phyloP scores from a whole-genome alignment of 1,140 invertebrate genomes.

The Hypsibius dujardini region DNA sequence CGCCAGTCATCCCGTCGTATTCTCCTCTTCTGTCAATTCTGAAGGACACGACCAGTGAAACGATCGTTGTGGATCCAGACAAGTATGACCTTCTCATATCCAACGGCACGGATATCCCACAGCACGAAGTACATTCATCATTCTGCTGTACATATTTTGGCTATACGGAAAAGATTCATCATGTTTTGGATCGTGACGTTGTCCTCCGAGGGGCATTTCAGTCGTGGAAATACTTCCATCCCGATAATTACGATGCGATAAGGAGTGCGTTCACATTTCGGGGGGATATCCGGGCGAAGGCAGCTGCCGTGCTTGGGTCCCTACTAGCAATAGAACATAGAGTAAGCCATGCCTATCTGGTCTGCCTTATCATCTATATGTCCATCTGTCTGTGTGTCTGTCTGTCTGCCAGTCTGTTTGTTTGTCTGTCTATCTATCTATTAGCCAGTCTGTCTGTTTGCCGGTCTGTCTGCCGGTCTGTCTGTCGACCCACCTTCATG shows the following conservation, averaged over 20 bases:
- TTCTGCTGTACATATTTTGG: conserved; percentile 1
- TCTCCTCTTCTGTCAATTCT: neutral
- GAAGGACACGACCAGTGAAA: neutral
- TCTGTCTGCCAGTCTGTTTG: too few relatives aligned
- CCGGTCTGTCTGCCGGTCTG: too few relatives aligned
- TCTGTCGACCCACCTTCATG: too few relatives aligned
- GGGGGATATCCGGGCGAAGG: neutral
- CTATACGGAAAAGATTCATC: neutral
- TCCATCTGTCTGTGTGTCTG: too few relatives aligned
- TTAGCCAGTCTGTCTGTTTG: too few relatives aligned
- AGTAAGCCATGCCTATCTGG: neutral
- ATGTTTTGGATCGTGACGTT: neutral
- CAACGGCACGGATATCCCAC: neutral
- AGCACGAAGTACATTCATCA: neutral
- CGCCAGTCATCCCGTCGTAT: neutral
- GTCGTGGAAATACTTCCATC: conserved; percentile 6
- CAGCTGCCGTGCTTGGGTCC: neutral
- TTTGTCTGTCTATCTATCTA: too few relatives aligned
- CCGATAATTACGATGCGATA: neutral
- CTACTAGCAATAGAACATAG: too few relatives aligned
- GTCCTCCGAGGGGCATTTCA: neutral
- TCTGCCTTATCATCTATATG: too few relatives aligned
- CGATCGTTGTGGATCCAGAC: neutral
- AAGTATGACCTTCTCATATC: neutral
- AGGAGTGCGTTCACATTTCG: neutral